Evolutionary conservation across 1,140 invertebrate genomes (phyloP).

Genomic region (Rhopalosiphum maidis): DNA sequence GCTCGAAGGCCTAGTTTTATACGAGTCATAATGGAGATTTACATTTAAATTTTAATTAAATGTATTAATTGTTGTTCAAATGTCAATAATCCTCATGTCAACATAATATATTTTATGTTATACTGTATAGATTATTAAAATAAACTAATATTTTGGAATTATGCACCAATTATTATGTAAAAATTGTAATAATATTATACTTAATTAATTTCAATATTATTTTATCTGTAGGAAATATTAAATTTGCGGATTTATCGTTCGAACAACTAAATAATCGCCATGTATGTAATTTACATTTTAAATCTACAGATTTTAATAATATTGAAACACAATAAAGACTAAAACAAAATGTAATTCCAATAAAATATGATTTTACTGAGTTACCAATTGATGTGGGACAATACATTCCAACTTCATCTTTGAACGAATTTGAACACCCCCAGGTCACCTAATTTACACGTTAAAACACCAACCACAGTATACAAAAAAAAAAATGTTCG

Average conservation of each 20-base stretch:
- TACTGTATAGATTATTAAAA: too few species aligned
- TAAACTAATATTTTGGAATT: too few species aligned
- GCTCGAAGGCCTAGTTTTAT: too few species aligned
- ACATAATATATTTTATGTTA: too few species aligned
- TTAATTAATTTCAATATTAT: too few species aligned
- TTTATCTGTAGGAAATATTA: not conserved
- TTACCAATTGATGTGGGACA: not conserved
- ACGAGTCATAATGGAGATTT: too few species aligned
- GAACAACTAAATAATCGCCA: constrained; percentile 11
- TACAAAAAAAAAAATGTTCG: not conserved
- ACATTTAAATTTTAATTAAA: too few species aligned
- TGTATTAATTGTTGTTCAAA: too few species aligned
- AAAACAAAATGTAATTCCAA: not conserved
- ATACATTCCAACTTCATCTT: not conserved
- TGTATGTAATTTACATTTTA: not conserved
- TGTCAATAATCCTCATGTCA: too few species aligned
- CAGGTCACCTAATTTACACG: constrained; percentile 5
- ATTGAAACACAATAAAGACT: not conserved
- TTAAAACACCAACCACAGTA: not conserved
- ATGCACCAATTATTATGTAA: too few species aligned
- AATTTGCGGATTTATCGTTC: not conserved
- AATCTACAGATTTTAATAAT: constrained; percentile 1
- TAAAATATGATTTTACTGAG: not conserved
- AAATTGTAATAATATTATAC: too few species aligned
- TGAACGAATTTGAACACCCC: not conserved